Conservation (phyloP, 1,140 invertebrate genomes). For the Leptestheria dahalacensis region DNA sequence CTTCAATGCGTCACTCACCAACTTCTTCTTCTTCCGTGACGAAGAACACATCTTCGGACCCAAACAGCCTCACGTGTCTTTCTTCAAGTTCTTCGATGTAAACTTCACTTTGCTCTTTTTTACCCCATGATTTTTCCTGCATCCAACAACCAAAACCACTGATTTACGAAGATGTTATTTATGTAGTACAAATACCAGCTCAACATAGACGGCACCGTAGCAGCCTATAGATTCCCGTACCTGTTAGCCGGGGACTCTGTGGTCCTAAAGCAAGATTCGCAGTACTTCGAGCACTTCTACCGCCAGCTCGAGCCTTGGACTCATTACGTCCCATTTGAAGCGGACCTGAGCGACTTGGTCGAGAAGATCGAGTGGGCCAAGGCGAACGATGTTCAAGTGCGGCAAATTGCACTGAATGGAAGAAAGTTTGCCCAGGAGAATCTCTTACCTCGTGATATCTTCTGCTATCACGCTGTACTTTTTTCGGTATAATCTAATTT, state of each 20-base stretch:
- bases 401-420: slow-evolving; percentile 52
- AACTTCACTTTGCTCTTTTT: slow-evolving; percentile 24
- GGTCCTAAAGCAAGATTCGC: slow-evolving; percentile 81
- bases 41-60: slow-evolving; percentile 73
- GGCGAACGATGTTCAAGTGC: slow-evolving; percentile 53
- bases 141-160: background rate
- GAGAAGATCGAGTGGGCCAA: slow-evolving; percentile 66
- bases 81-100: slow-evolving; percentile 92
- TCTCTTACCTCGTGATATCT: slow-evolving; percentile 67
- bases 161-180: slow-evolving; percentile 3
- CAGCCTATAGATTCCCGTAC: slow-evolving; percentile 86
- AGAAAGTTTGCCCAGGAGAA: slow-evolving; percentile 57
- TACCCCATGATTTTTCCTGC: background rate
- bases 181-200: slow-evolving; percentile 89
- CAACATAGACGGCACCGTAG: slow-evolving; percentile 89
- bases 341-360: slow-evolving; percentile 62
- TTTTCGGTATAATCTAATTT: slow-evolving; percentile 41
- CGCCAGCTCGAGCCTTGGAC: slow-evolving; percentile 48
- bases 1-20: slow-evolving; percentile 82
- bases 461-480: slow-evolving; percentile 74
- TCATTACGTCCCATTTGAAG: slow-evolving; percentile 72
- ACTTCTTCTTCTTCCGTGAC: slow-evolving; percentile 90
- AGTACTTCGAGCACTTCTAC: slow-evolving; percentile 92
- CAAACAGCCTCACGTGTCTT: slow-evolving; percentile 63
- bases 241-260: slow-evolving; percentile 69